These are phyloP conservation scores for Melanocharis versteri DNA, from an alignment of 2,113 vertebrate species.

Conservation along the genomic window DNA sequence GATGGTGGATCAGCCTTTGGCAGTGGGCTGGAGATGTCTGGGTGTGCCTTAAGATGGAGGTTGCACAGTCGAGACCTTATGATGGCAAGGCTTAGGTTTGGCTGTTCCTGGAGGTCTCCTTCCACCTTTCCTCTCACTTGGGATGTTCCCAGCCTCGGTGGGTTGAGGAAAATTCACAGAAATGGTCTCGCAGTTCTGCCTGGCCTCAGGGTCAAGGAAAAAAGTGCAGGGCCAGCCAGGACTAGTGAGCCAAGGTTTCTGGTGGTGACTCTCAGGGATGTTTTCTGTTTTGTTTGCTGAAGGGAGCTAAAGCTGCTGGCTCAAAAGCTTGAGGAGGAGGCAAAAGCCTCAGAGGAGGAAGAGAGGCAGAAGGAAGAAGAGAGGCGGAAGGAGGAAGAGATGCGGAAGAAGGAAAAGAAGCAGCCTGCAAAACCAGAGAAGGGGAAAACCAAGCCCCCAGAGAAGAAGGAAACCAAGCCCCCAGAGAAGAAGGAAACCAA, in stretches of 20 bases:
- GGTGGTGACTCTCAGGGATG: not conserved
- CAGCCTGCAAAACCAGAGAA: not conserved
- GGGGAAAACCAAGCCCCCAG: not conserved
- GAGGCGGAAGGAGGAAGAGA: not conserved
- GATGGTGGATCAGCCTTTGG: not conserved
- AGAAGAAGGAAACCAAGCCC: not conserved
- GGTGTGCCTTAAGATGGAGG: not conserved
- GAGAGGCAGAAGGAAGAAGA: not conserved
- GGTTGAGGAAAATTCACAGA: not conserved
- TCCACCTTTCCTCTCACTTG: not conserved
- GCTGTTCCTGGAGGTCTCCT: not conserved
- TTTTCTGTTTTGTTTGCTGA: not conserved
- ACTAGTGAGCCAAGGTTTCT: not conserved
- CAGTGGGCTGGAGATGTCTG: not conserved
- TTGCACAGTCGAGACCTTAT: not conserved
- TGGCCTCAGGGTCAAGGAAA: not conserved
- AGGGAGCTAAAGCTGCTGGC: constrained; percentile 72
- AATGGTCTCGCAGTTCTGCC: rapidly evolving
- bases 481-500: not conserved
- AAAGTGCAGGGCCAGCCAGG: not conserved
- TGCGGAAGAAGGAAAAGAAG: not conserved
- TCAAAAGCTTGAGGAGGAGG: constrained; percentile 67
- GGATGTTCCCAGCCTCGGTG: not conserved
- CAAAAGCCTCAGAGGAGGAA: constrained; percentile 69
- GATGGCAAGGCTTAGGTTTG: not conserved